Evolutionary conservation across 2,113 vertebrate genomes (phyloP).

Genomic region (Spermophilus dauricus): DNA sequence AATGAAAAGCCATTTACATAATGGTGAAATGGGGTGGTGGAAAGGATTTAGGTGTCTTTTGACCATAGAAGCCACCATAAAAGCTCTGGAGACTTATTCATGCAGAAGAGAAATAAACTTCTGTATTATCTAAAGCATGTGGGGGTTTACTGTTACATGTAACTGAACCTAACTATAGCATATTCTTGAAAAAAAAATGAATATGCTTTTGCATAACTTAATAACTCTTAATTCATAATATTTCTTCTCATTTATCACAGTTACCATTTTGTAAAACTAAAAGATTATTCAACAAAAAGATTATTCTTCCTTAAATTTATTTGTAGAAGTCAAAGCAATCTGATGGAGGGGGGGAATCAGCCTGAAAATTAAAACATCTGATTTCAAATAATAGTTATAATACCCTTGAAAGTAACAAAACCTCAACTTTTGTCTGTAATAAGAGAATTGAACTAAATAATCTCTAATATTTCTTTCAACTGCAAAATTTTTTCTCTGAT

Average conservation of each 20-base stretch:
- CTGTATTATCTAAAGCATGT: neutral
- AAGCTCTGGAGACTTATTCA: neutral
- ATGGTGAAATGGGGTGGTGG: neutral
- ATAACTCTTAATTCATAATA: neutral
- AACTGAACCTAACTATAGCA: neutral
- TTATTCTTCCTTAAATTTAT: neutral
- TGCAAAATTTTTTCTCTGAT: neutral
- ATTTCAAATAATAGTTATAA: neutral
- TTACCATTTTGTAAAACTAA: conserved; percentile 13
- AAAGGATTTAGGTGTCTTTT: neutral
- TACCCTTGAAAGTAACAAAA: neutral
- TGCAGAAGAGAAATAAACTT: neutral
- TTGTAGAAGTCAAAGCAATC: neutral
- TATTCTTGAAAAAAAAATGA: neutral
- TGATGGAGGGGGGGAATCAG: neutral
- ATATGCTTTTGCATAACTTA: neutral
- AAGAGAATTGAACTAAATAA: neutral
- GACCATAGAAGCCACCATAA: neutral
- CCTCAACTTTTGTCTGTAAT: neutral
- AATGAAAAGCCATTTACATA: neutral
- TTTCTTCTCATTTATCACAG: neutral
- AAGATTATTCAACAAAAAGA: conserved; percentile 8
- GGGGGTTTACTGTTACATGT: neutral
- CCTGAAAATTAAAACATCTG: neutral
- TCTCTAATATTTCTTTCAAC: neutral